Percentiles rank a stretch among this genome's conserved stretches.
These are phyloP conservation scores for Drosophila pseudotalamancana DNA, from an alignment of 2,888 invertebrate genomes.

Conservation along the genomic window DNA sequence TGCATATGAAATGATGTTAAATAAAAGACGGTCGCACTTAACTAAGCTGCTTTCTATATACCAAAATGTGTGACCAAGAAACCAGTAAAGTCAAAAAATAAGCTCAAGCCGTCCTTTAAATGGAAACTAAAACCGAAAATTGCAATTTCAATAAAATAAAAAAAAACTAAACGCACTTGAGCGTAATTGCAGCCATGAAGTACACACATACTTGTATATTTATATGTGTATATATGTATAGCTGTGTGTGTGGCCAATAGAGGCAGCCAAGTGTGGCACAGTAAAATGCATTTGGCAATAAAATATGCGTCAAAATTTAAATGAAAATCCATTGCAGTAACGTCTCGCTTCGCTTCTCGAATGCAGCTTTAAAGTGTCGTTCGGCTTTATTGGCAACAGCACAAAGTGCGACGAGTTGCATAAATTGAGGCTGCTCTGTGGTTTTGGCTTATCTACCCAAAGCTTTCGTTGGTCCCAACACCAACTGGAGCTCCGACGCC, in stretches of 20 bases:
- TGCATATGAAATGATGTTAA: constrained; percentile 53
- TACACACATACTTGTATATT: constrained; percentile 12
- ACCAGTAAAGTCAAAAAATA: constrained; percentile 10
- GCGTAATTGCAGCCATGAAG: constrained; percentile 70
- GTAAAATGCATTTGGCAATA: constrained; percentile 59
- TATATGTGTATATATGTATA: background rate
- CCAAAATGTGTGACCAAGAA: constrained; percentile 19
- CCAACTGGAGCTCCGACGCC: background rate
- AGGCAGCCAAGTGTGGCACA: constrained; percentile 48
- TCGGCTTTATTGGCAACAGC: constrained; percentile 46
- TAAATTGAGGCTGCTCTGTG: constrained; percentile 60
- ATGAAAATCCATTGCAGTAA: constrained; percentile 53
- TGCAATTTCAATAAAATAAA: constrained; percentile 68
- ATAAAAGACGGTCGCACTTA: constrained; percentile 63
- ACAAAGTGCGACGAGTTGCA: constrained; percentile 47
- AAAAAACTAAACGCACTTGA: constrained; percentile 73
- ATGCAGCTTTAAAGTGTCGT: constrained; percentile 45
- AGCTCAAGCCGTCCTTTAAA: constrained; percentile 15
- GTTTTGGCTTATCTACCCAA: constrained; percentile 57
- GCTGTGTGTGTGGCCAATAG: constrained; percentile 16
- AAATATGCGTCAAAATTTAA: constrained; percentile 73
- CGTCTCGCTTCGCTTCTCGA: constrained; percentile 6
- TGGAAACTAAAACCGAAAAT: constrained; percentile 57
- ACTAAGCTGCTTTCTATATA: constrained; percentile 56
- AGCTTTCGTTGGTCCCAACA: constrained; percentile 26